A percentile compares a stretch with the other conserved stretches of the same genome.
Conservation (phyloP, 2,888 invertebrate species). For the Harpalus rufipes region DNA sequence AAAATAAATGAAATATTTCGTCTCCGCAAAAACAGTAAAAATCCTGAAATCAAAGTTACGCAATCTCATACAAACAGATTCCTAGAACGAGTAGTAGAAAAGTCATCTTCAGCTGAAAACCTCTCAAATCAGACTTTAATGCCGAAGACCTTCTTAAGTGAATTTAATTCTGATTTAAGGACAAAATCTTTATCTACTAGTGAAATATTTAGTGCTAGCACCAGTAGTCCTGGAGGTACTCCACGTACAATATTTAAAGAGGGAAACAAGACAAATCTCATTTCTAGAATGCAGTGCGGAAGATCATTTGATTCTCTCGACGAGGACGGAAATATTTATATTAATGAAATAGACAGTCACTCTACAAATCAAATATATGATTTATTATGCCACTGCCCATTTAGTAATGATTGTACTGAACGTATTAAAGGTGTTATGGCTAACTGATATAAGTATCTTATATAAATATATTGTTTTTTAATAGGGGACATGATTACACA, state of each 20-base stretch:
- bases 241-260: conserved; percentile 37
- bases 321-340: conserved; percentile 66
- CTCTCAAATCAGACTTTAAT: conserved; percentile 72
- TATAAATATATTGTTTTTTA: conserved; percentile 55
- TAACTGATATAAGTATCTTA: not conserved
- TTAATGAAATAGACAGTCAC: conserved; percentile 63
- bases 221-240: conserved; percentile 70
- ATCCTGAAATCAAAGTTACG: conserved; percentile 75
- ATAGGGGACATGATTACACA: conserved; percentile 72
- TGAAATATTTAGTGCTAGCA: conserved; percentile 76
- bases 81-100: conserved; percentile 77
- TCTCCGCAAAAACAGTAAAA: conserved; percentile 73
- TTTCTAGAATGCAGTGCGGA: conserved; percentile 71
- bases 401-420: conserved; percentile 57
- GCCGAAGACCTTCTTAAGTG: conserved; percentile 67
- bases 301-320: conserved; percentile 74
- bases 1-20: conserved; percentile 78
- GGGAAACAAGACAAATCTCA: conserved; percentile 24
- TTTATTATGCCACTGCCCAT: conserved; percentile 71
- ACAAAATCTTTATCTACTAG: conserved; percentile 77
- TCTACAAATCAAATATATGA: conserved; percentile 66
- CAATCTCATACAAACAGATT: conserved; percentile 77
- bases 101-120: conserved; percentile 79
- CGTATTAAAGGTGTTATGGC: conserved; percentile 63
- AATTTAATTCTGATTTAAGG: conserved; percentile 72